Evolutionary conservation across 2,888 invertebrate species (phyloP).

Genomic region (Vannuccia rotundouncinata): DNA sequence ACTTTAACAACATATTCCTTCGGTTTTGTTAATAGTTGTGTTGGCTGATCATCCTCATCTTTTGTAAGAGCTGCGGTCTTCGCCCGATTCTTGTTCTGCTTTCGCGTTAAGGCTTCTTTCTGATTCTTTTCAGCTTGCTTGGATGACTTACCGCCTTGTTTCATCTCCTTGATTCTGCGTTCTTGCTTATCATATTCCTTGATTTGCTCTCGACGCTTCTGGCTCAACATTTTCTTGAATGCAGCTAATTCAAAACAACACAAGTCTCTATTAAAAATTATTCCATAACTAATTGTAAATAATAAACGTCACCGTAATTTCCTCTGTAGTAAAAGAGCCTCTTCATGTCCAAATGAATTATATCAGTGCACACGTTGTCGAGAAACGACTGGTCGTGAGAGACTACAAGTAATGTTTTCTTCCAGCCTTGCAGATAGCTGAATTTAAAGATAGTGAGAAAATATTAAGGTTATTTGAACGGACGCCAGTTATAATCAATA

Average conservation of each 20-base stretch:
- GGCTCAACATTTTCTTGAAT: slow-evolving; percentile 97
- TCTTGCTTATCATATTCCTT: slow-evolving; percentile 98
- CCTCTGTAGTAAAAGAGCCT: slow-evolving; percentile 94
- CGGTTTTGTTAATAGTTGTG: slow-evolving; percentile 77
- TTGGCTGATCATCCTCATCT: slow-evolving; percentile 72
- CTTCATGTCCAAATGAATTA: slow-evolving; percentile 88
- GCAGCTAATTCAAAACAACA: slow-evolving; percentile 44
- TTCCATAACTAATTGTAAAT: not conserved
- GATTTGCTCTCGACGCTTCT: slow-evolving; percentile 85
- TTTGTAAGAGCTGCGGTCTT: slow-evolving; percentile 66
- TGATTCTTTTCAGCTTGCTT: slow-evolving; percentile 91
- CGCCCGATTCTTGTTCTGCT: slow-evolving; percentile 74
- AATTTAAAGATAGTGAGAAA: too few species aligned
- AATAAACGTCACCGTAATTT: slow-evolving; percentile 50
- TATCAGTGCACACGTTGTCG: slow-evolving; percentile 97
- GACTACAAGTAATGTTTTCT: slow-evolving; percentile 92
- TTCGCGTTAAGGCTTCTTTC: slow-evolving; percentile 79
- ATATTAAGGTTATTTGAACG: too few species aligned
- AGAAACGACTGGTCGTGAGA: slow-evolving; percentile 99
- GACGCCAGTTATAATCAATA: too few species aligned
- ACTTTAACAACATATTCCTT: slow-evolving; percentile 87
- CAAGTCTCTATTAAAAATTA: not conserved
- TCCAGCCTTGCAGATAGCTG: slow-evolving; percentile 92
- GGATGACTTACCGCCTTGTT: slow-evolving; percentile 86
- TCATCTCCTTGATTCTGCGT: slow-evolving; percentile 84